Conservation (phyloP, 2,888 invertebrate species). For the Noctua janthina region DNA sequence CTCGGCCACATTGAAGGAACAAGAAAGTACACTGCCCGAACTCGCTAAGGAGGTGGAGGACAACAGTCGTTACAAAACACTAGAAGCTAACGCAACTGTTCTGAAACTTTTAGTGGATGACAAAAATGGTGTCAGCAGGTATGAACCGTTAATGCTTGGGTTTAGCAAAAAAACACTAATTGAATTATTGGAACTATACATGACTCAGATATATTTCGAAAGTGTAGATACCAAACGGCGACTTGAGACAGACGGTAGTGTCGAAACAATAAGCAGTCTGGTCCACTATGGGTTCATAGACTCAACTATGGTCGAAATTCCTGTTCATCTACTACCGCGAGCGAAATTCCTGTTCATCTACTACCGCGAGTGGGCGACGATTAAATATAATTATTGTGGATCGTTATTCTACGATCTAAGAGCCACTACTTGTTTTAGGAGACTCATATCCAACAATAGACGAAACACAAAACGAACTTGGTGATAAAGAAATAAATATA, state of each 20-base stretch:
- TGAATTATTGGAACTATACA: not conserved
- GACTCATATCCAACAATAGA: not conserved
- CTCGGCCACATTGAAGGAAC: conserved; percentile 64
- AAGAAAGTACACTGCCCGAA: conserved; percentile 78
- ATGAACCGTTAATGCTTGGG: not conserved
- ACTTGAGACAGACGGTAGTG: not conserved
- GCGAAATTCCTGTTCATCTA: conserved; percentile 3
- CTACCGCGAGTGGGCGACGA: not conserved
- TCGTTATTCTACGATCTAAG: not conserved
- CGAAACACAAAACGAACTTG: too few species aligned
- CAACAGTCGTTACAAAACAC: conserved; percentile 87
- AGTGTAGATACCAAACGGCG: conserved; percentile 12
- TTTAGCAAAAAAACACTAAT: not conserved
- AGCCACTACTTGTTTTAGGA: not conserved
- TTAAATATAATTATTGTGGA: not conserved
- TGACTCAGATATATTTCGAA: conserved; percentile 13
- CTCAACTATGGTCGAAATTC: conserved; percentile 6
- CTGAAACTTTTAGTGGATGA: conserved; percentile 85
- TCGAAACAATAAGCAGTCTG: conserved; percentile 15
- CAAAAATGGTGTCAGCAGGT: conserved; percentile 88
- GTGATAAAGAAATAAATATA: not conserved
- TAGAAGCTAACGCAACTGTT: conserved; percentile 87
- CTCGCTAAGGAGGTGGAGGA: conserved; percentile 85
- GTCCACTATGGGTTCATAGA: not conserved
- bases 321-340: not conserved